Evolutionary conservation across 2,113 vertebrate species (phyloP).

Genomic region (Podarcis muralis): DNA sequence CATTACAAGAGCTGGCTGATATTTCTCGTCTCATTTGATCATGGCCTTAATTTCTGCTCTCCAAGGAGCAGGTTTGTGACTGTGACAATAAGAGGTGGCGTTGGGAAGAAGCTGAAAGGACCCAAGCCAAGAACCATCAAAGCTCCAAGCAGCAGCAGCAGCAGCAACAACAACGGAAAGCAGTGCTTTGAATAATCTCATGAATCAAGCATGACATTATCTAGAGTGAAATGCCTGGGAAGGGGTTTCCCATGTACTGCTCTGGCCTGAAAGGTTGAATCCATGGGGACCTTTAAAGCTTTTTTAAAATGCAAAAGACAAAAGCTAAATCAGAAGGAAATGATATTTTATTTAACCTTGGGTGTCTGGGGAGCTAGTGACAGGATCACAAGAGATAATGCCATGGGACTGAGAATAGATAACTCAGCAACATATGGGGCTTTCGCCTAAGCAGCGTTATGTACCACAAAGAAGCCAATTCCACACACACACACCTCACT

Average conservation of each 20-base stretch:
- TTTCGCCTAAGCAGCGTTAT: constrained; percentile 35
- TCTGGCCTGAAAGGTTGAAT: constrained; percentile 69
- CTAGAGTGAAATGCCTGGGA: constrained; percentile 69
- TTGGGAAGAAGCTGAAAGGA: constrained; percentile 28
- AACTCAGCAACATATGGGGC: constrained; percentile 65
- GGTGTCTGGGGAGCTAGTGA: constrained; percentile 23
- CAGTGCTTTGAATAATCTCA: constrained; percentile 44
- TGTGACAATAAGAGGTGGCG: constrained; percentile 19
- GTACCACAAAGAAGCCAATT: constrained; percentile 25
- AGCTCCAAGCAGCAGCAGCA: constrained; percentile 15
- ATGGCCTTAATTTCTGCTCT: not conserved
- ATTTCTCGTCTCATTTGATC: not conserved
- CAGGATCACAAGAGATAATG: constrained; percentile 45
- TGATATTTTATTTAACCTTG: constrained; percentile 73
- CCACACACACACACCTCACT: not conserved
- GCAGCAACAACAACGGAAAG: constrained; percentile 38
- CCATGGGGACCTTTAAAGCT: constrained; percentile 55
- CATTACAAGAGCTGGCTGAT: not conserved
- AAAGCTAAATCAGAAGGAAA: constrained; percentile 73
- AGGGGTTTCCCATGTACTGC: constrained; percentile 75
- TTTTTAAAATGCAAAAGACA: constrained; percentile 70
- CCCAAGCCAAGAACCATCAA: constrained; percentile 34
- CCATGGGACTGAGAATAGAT: constrained; percentile 53
- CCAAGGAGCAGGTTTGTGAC: constrained; percentile 21
- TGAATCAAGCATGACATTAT: constrained; percentile 70